Evolutionary conservation across 2,888 invertebrate species (phyloP).

Genomic region (Lottia scabra): DNA sequence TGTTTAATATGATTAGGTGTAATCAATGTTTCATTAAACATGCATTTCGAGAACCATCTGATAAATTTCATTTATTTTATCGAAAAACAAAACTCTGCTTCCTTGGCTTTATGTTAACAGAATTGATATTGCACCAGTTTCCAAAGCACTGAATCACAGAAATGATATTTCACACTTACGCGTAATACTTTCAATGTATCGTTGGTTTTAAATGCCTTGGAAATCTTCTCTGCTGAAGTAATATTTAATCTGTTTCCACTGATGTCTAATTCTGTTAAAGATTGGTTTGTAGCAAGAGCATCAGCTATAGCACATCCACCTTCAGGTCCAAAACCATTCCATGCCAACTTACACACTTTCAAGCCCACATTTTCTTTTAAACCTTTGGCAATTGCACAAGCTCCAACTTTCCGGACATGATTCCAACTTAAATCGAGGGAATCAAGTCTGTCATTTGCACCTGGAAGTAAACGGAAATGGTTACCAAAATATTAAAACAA

Average conservation of each 20-base stretch:
- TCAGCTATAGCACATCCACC: slow-evolving; percentile 66
- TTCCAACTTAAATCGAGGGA: slow-evolving; percentile 68
- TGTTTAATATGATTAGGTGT: too few species aligned
- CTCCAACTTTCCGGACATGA: slow-evolving; percentile 60
- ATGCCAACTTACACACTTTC: slow-evolving; percentile 62
- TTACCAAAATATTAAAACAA: too few species aligned
- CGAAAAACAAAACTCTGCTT: too few species aligned
- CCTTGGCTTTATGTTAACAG: too few species aligned
- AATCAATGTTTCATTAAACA: too few species aligned
- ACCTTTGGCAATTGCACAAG: slow-evolving; percentile 62
- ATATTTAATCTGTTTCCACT: slow-evolving; percentile 64
- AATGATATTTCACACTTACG: slow-evolving; percentile 37
- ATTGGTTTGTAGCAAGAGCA: slow-evolving; percentile 60
- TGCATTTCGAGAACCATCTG: too few species aligned
- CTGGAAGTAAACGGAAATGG: slow-evolving; percentile 36
- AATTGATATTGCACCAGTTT: too few species aligned
- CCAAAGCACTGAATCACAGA: too few species aligned
- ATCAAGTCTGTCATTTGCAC: slow-evolving; percentile 65
- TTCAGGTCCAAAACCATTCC: slow-evolving; percentile 67
- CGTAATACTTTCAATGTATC: slow-evolving; percentile 58
- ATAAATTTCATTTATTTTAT: too few species aligned
- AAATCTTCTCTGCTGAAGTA: slow-evolving; percentile 55
- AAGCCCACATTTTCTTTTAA: slow-evolving; percentile 68
- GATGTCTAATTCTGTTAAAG: slow-evolving; percentile 63
- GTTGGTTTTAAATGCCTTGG: slow-evolving; percentile 60